Conservation (phyloP, 92 coral and sea anemone genomes). For the Zoanthus sociatus region DNA sequence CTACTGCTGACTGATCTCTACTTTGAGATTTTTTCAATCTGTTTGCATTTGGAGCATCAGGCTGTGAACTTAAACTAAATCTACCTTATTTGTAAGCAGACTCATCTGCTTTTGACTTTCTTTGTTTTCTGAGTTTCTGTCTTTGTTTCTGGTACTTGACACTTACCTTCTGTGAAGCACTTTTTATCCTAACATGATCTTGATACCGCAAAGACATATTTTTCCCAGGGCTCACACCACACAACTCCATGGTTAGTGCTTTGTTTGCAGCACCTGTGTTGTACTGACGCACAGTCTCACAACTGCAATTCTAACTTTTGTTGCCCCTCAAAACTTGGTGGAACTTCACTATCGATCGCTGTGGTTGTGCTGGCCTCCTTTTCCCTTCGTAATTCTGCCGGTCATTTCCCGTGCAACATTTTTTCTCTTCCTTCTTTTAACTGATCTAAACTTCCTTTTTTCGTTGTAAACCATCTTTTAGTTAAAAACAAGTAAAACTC, state of each 20-base stretch:
- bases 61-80: slow-evolving; percentile 39
- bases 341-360: slow-evolving; percentile 1
- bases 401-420: too few relatives aligned
- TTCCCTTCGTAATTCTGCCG: not conserved
- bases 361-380: slow-evolving; percentile 13
- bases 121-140: slow-evolving; percentile 37
- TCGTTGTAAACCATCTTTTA: not conserved
- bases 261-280: slow-evolving; percentile 5
- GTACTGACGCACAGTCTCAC: slow-evolving; percentile 18
- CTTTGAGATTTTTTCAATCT: slow-evolving; percentile 15
- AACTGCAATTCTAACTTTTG: not conserved
- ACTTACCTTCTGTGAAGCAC: not conserved
- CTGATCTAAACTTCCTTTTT: slow-evolving; percentile 12
- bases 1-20: slow-evolving; percentile 30
- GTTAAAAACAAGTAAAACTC: slow-evolving; percentile 6
- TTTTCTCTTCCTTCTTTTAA: not conserved
- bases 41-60: slow-evolving; percentile 29
- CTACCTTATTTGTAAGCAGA: slow-evolving; percentile 46
- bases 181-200: not conserved
- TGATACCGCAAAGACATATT: not conserved
- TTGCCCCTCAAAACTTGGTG: slow-evolving; percentile 15
- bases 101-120: slow-evolving; percentile 49
- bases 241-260: slow-evolving; percentile 19
- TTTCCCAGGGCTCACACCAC: slow-evolving; percentile 4
- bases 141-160: slow-evolving; percentile 5